These are phyloP conservation scores for Pseudococcus viburni DNA, from an alignment of 2,888 invertebrate genomes.

Conservation along the genomic window DNA sequence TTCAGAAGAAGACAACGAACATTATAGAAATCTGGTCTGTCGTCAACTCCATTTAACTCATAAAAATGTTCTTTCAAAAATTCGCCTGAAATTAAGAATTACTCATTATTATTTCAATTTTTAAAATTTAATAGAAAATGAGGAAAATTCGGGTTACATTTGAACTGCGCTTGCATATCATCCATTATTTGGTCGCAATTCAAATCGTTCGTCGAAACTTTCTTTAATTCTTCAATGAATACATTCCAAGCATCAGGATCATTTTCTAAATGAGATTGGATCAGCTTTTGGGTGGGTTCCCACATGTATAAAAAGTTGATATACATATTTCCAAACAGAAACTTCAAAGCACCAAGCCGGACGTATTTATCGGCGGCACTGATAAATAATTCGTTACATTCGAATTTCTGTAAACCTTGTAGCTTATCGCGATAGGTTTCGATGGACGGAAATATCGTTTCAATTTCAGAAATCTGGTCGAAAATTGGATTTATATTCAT, in stretches of 20 bases:
- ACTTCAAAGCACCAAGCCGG: constrained; percentile 79
- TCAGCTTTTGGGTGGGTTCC: constrained; percentile 85
- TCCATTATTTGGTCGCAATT: constrained; percentile 62
- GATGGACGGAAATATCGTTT: constrained; percentile 80
- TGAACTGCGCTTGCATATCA: constrained; percentile 62
- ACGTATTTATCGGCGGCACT: constrained; percentile 62
- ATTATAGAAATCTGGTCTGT: constrained; percentile 81
- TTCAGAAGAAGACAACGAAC: constrained; percentile 88
- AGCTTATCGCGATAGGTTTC: constrained; percentile 86
- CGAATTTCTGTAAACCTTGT: constrained; percentile 80
- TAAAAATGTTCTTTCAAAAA: constrained; percentile 70
- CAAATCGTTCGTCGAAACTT: constrained; percentile 64
- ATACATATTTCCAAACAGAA: constrained; percentile 86
- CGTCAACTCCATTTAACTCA: constrained; percentile 71
- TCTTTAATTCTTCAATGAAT: constrained; percentile 76
- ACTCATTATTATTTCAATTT: background rate
- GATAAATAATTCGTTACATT: constrained; percentile 71
- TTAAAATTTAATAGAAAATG: background rate
- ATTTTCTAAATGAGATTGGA: constrained; percentile 81
- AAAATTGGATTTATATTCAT: constrained; percentile 79
- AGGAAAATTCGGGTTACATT: constrained; percentile 33
- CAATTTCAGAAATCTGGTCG: constrained; percentile 79
- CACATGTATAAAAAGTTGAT: constrained; percentile 91
- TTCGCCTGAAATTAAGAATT: constrained; percentile 68
- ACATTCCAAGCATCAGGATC: constrained; percentile 81